phyloP scores from a whole-genome alignment of 2,113 vertebrate species.

The Vidua chalybeata region DNA sequence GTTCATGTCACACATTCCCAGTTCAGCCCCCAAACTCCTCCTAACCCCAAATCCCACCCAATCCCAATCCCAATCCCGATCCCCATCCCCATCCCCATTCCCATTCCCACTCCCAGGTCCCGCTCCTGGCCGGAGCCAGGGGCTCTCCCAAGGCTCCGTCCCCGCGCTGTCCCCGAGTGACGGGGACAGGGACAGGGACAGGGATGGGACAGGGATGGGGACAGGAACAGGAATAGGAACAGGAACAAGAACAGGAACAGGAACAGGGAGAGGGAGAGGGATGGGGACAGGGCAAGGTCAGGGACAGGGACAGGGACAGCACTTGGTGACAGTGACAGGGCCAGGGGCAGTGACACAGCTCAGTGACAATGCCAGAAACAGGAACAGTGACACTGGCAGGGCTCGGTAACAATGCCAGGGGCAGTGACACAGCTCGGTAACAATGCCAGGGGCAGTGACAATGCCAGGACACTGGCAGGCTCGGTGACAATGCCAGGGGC shows the following conservation, averaged over 20 bases:
- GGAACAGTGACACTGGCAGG: no score
- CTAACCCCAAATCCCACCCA: background rate
- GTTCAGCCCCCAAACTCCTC: background rate
- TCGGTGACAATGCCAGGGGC: background rate
- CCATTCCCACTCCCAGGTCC: background rate
- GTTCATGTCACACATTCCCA: background rate
- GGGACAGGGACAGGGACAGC: no score
- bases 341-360: background rate
- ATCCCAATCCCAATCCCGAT: background rate
- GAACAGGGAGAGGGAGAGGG: no score
- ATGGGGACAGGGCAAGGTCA: no score
- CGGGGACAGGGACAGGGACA: background rate
- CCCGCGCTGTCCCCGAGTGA: background rate
- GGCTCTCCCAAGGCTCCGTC: background rate
- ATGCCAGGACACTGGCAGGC: no score
- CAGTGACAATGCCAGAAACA: no score
- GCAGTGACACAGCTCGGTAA: no score
- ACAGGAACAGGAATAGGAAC: no score
- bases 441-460: no score
- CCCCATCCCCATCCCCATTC: background rate
- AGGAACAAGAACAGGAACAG: no score
- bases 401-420: background rate
- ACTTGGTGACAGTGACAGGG: no score
- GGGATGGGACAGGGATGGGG: background rate
- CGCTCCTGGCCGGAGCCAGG: background rate